These are phyloP conservation scores for Lasioglossum baleicum DNA, from an alignment of 1,140 invertebrate species.

Conservation along the genomic window DNA sequence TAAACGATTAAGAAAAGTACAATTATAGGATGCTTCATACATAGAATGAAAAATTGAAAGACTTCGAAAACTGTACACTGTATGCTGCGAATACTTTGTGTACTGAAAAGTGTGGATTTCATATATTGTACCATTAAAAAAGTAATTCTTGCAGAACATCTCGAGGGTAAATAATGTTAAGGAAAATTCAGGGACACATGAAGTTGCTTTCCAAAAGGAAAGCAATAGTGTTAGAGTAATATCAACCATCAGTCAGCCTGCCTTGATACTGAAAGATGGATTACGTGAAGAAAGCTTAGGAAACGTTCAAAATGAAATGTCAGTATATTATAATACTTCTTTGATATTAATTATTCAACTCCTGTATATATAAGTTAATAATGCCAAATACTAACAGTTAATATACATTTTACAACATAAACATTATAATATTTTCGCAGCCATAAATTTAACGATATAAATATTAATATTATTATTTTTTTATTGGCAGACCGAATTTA, in stretches of 20 bases:
- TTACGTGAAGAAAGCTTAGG: constrained; percentile 91
- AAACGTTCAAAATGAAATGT: constrained; percentile 80
- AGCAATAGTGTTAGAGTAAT: constrained; percentile 66
- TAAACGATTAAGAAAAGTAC: neutral
- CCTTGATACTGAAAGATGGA: constrained; percentile 84
- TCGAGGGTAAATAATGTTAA: neutral
- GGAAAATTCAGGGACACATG: neutral
- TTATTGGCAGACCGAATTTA: constrained; percentile 58
- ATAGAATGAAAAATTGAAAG: neutral
- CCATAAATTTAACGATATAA: too few relatives aligned
- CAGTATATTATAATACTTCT: constrained; percentile 38
- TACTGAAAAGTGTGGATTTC: neutral
- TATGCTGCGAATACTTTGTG: too few relatives aligned
- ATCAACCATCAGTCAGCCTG: constrained; percentile 84
- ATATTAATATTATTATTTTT: neutral
- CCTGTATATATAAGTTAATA: neutral
- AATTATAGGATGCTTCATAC: neutral
- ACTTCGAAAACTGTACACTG: too few relatives aligned
- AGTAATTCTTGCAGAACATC: neutral
- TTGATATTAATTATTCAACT: neutral
- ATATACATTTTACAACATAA: neutral
- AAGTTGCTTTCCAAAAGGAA: constrained; percentile 12
- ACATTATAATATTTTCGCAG: neutral
- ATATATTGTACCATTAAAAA: neutral
- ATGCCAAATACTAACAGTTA: neutral